Evolutionary conservation across 2,113 vertebrate species (phyloP), one percentile per base, ranked within the genome.

Genomic region (Diphyllodes magnificus): DNA sequence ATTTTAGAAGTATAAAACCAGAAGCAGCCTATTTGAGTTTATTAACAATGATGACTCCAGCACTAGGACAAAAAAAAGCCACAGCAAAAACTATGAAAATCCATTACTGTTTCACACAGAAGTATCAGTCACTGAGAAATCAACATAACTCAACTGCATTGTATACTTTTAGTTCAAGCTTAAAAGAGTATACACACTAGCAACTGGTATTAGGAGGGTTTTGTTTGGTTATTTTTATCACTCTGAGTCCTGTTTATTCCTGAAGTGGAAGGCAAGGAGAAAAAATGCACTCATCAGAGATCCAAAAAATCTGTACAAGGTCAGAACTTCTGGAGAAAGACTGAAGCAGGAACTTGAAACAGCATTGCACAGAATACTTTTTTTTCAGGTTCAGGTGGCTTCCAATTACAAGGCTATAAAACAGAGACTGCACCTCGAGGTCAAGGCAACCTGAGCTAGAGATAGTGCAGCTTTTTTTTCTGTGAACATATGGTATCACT

Each of bases 381-480:
- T 80, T 91, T 91, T 70, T 63, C 66, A 64, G 59, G 63, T 93
- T 95, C 75, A 92, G 71, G 92, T 76, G 79, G 85, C 71, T 88
- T 96, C 85, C 87, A 86, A 40, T 92, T 96, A 91, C 94, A 96
- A 88, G 94, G 87, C 85, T 31, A 51, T 90, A 89, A 95, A 95
- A 65, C 73, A 82, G 72, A 91, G n/a, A 20, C 75, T 70, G 66
- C 84, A 90, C 87, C 90, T 90, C 4, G 33, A 93, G 95, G 87
- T 92, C 93, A 97, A 95, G 76, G 93, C 93, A 97, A 97, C 96
- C 92, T 94, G 93, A 96, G 92, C 79, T 94, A 78, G 70, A 80
- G 93, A 94, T 73, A 92, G 51, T 65, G 70, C 84, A 89, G 89
- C 18, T 76, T 95, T 94, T 94, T 95, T 71, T 92, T 17, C 69